A percentile compares a stretch with the other conserved stretches of the same genome.
phyloP scores from a whole-genome alignment of 2,797 vertebrate species.

The Fundulus diaphanus region DNA sequence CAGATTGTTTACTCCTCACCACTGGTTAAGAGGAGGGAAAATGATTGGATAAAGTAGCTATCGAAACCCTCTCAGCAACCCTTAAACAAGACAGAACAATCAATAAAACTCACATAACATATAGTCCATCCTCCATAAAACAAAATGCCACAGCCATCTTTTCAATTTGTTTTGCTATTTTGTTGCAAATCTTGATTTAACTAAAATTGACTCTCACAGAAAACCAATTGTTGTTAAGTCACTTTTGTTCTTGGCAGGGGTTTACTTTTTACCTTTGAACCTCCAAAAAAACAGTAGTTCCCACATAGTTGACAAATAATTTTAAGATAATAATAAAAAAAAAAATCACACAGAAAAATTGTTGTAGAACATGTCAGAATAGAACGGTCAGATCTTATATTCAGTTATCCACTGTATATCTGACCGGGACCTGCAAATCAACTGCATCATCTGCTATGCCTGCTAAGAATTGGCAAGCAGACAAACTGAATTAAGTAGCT shows the following conservation, averaged over 20 bases:
- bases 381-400: background rate
- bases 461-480: background rate
- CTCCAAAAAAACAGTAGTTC: background rate
- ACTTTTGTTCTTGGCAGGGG: background rate
- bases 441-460: background rate
- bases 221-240: background rate
- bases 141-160: background rate
- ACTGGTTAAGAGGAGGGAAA: background rate
- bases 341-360: too few relatives aligned
- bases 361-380: too few relatives aligned
- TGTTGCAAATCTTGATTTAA: background rate
- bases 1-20: background rate
- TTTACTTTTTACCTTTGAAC: background rate
- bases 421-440: background rate
- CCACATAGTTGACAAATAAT: background rate
- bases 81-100: background rate
- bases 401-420: background rate
- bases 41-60: background rate
- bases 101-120: background rate
- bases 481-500: background rate
- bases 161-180: background rate
- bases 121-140: background rate
- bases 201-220: background rate
- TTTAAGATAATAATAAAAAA: too few relatives aligned
- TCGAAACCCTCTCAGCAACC: background rate